Evolutionary conservation across 2,113 vertebrate species (phyloP).

Genomic region (Menura novaehollandiae): DNA sequence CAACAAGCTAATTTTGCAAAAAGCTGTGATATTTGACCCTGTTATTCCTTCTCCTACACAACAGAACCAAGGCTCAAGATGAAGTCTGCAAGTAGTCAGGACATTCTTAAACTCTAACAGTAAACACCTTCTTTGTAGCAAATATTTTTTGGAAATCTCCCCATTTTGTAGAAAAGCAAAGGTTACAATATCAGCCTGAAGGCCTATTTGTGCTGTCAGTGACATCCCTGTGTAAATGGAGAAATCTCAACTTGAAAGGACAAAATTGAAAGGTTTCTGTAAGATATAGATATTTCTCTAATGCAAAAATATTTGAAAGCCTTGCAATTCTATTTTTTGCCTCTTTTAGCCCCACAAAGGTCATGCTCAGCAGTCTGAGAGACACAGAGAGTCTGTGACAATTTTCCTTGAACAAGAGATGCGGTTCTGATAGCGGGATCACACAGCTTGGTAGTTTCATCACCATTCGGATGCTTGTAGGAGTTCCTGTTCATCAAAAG

Average conservation of each 20-base stretch:
- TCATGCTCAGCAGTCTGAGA: not conserved
- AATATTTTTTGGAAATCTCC: not conserved
- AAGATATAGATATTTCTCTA: not conserved
- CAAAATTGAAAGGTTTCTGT: fast-evolving
- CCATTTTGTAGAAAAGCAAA: not conserved
- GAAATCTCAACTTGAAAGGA: not conserved
- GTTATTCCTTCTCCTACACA: not conserved
- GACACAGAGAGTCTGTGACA: not conserved
- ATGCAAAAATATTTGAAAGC: not conserved
- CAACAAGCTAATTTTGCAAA: not conserved
- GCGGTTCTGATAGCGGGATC: not conserved
- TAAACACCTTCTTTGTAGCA: not conserved
- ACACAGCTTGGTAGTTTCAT: not conserved
- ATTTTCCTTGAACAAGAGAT: constrained; percentile 19
- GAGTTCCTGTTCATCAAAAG: constrained; percentile 7
- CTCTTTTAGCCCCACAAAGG: not conserved
- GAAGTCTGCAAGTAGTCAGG: fast-evolving
- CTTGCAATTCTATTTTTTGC: not conserved
- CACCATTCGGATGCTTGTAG: not conserved
- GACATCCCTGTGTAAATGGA: not conserved
- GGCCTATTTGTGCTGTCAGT: not conserved
- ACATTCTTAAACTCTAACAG: not conserved
- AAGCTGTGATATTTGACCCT: not conserved
- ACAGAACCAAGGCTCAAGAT: not conserved
- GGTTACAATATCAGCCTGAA: not conserved